Conservation (phyloP, 2,888 invertebrate genomes). For the Caenorhabditis panamensis region DNA sequence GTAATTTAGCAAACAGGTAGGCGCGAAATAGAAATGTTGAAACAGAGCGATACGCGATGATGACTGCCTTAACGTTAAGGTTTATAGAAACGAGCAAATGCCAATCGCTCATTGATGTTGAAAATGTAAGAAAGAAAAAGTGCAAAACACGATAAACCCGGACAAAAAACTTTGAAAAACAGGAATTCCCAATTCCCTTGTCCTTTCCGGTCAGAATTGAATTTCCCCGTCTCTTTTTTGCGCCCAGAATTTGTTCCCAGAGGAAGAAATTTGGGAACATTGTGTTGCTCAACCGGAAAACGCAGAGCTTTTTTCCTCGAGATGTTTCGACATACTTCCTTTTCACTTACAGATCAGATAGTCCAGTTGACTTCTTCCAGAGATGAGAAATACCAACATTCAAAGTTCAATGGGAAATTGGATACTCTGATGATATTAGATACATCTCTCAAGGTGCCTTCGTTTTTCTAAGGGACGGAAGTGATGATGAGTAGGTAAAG, state of each 20-base stretch:
- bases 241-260: neutral
- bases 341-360: conserved; percentile 23
- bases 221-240: conserved; percentile 4
- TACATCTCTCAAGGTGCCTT: conserved; percentile 43
- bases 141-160: conserved; percentile 3
- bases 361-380: conserved; percentile 15
- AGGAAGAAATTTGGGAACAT: neutral
- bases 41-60: neutral
- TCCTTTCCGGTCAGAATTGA: conserved; percentile 28
- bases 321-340: too few species aligned
- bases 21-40: conserved; percentile 27
- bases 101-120: too few species aligned
- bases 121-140: neutral
- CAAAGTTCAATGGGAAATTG: conserved; percentile 49
- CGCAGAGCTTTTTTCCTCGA: too few species aligned
- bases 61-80: conserved; percentile 1
- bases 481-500: neutral
- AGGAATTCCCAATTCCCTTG: neutral
- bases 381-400: conserved; percentile 23
- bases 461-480: conserved; percentile 33
- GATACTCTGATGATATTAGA: conserved; percentile 52
- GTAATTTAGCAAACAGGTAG: conserved; percentile 57
- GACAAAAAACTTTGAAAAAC: conserved; percentile 21
- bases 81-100: neutral
- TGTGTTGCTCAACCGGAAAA: neutral